Evolutionary conservation across 2,113 vertebrate genomes (phyloP), one percentile per base, ranked within the genome.

Genomic region (Corythaixoides concolor): DNA sequence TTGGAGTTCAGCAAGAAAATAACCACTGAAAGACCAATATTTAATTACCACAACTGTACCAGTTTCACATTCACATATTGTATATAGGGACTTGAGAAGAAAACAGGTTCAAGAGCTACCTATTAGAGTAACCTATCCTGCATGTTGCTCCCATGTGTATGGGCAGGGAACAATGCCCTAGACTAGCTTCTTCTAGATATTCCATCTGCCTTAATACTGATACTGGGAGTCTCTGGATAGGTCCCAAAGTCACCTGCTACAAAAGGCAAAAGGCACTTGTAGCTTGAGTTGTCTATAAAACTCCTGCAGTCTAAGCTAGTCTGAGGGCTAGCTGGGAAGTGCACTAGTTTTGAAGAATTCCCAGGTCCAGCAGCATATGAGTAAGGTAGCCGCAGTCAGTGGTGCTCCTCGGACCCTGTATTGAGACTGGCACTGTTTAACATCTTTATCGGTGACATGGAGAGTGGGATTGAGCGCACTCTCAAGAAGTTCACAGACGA

Each of bases 21-120:
- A 88, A 79, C 7, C 16, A 49, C 12, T 39, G 35, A 24, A 75
- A 88, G 28, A 56, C 55, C 27, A 17, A 15, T 30, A 45, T 45
- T 79, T 85, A 68, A 35, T 66, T 82, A 62, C 16, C 17, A 41
- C 8, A 47, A 22, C 32, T 70, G 33, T 70, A 8, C 5, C 33
- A 67, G 43, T 73, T 95, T 86, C 59, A 70, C 13, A 15, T 37
- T 75, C 17, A 64, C 6, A 6, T 56, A 49, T 41, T 60, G 15
- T 37, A 10, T 18, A 32, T 2, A 37, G 45, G 19, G 21, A 13
- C 14, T 84, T 73, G 52, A 87, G 41, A 49, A 67, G 28, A 70
- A 63, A 82, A 49, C 4, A 52, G 6, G 12, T 41, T 89, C 21
- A 32, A 0, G 1, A 50, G 5, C 14, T 52, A 20, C 12, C 15